Evolutionary conservation across 2,888 invertebrate genomes (phyloP).

Genomic region (Chrysopilus asiliformis): DNA sequence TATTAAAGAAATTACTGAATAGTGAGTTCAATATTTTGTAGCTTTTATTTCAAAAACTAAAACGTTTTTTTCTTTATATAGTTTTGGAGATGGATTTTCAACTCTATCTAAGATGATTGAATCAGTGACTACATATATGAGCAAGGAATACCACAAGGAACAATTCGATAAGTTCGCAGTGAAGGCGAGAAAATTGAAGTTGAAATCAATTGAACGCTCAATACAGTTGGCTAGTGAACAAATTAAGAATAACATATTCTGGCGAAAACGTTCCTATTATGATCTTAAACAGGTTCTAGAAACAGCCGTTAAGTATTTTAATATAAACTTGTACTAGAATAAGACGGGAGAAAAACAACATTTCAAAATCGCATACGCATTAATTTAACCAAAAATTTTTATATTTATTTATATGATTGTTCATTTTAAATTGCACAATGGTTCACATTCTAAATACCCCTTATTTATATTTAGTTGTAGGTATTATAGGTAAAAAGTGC

Average conservation of each 20-base stretch:
- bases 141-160: conserved; percentile 36
- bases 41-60: background rate
- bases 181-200: conserved; percentile 26
- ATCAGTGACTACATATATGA: conserved; percentile 40
- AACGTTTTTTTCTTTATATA: conserved; percentile 15
- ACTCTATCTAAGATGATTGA: conserved; percentile 41
- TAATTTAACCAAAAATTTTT: no score
- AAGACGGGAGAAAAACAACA: background rate
- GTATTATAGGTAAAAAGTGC: no score
- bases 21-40: conserved; percentile 24
- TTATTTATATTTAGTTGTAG: no score
- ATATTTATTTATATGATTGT: conserved; percentile 1
- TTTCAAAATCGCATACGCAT: no score
- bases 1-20: conserved; percentile 34
- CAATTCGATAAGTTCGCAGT: conserved; percentile 29
- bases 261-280: conserved; percentile 33
- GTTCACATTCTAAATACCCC: no score
- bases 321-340: conserved; percentile 23
- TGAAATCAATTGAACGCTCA: conserved; percentile 28
- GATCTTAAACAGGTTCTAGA: conserved; percentile 30
- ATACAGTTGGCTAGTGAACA: conserved; percentile 33
- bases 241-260: conserved; percentile 35
- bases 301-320: conserved; percentile 30
- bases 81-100: conserved; percentile 43
- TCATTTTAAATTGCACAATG: no score